Evolutionary conservation across 2,113 vertebrate genomes (phyloP).

Genomic region (Hemicordylus capensis): DNA sequence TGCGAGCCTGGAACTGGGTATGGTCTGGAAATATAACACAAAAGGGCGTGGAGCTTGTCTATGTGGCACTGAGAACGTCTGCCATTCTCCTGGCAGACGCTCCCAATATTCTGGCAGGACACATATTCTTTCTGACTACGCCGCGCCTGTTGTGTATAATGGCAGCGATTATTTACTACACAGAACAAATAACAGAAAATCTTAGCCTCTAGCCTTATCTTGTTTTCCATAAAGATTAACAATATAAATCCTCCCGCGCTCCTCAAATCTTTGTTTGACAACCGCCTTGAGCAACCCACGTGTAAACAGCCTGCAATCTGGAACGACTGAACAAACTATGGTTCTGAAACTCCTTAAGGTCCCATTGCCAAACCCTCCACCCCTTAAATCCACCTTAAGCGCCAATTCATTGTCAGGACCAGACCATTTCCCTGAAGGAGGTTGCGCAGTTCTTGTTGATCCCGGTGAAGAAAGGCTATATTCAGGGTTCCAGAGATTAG

Average conservation of each 20-base stretch:
- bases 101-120: no score
- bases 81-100: no score
- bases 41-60: no score
- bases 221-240: neutral
- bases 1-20: neutral
- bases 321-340: neutral
- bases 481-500: no score
- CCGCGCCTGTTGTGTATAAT: no score
- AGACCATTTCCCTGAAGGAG: constrained; percentile 55
- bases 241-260: neutral
- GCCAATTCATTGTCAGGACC: constrained; percentile 33
- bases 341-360: constrained; percentile 33
- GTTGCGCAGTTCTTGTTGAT: neutral
- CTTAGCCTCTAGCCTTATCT: neutral
- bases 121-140: no score
- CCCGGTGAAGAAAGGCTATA: neutral
- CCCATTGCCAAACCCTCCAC: neutral
- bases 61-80: no score
- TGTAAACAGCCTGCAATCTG: neutral
- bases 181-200: no score
- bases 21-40: neutral
- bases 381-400: constrained; percentile 55
- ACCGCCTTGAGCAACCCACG: neutral
- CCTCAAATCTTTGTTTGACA: neutral
- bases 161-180: no score